A percentile compares a stretch with the other conserved stretches of the same genome.
Conservation (phyloP, 2,113 vertebrate species). For the Myiopsitta monachus region DNA sequence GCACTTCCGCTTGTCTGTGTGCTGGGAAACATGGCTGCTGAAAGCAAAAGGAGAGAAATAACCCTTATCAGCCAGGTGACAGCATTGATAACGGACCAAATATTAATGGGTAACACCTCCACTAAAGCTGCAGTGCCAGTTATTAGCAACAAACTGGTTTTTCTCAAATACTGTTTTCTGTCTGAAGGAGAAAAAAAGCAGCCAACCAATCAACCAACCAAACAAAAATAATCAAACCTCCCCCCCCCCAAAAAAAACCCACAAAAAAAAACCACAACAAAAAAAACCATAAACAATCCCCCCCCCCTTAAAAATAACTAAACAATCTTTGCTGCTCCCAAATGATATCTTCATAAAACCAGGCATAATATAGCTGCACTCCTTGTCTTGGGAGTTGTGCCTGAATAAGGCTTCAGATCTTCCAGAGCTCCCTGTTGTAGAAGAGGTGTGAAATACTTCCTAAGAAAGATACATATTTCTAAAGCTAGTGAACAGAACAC, state of each 20-base stretch:
- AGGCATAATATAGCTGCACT: not conserved
- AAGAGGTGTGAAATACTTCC: not conserved
- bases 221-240: not conserved
- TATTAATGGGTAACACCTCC: not conserved
- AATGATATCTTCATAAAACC: not conserved
- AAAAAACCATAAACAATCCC: no score
- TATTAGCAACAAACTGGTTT: not conserved
- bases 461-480: not conserved
- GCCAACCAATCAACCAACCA: not conserved
- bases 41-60: constrained; percentile 53
- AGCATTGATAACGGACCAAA: not conserved
- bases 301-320: not conserved
- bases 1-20: constrained; percentile 66
- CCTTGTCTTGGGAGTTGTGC: not conserved
- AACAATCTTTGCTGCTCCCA: not conserved
- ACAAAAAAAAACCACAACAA: not conserved
- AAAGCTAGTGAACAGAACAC: not conserved
- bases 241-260: rapidly evolving
- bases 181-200: not conserved
- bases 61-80: not conserved
- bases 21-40: constrained; percentile 73
- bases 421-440: not conserved
- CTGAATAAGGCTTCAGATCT: not conserved
- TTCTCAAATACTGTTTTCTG: not conserved
- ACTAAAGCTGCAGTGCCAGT: not conserved